A percentile compares a stretch with the other conserved stretches of the same genome.
These are phyloP conservation scores for Catamblyrhynchus diadema DNA, from an alignment of 2,797 vertebrate species.

Conservation along the genomic window DNA sequence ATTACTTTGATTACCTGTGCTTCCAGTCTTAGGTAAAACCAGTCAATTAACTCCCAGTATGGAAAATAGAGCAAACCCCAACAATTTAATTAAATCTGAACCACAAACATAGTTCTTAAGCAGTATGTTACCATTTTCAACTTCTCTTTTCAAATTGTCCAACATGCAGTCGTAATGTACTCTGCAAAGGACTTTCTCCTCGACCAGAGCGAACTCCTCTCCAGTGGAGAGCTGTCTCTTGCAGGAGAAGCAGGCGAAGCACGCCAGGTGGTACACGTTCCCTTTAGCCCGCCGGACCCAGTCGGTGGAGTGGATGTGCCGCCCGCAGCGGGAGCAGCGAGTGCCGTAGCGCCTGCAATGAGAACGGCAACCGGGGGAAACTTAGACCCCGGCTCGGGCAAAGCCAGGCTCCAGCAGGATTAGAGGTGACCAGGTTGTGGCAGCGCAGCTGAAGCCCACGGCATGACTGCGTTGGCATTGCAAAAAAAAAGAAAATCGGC, in stretches of 20 bases:
- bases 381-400: accelerated
- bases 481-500: too few species aligned
- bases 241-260: constrained; percentile 96
- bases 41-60: background rate
- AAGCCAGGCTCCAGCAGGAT: accelerated
- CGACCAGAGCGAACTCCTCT: constrained; percentile 94
- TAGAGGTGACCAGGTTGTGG: accelerated
- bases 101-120: background rate
- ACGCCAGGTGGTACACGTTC: constrained; percentile 93
- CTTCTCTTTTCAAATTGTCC: constrained; percentile 92
- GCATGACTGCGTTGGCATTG: accelerated
- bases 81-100: background rate
- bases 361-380: background rate
- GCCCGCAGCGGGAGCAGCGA: constrained; percentile 91
- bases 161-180: constrained; percentile 94
- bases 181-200: constrained; percentile 92
- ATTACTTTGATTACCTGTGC: background rate
- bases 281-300: constrained; percentile 96
- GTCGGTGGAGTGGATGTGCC: constrained; percentile 92
- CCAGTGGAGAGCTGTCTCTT: constrained; percentile 94
- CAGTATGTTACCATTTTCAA: constrained; percentile 85
- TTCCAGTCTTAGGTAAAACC: background rate
- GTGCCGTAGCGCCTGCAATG: constrained; percentile 86
- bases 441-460: accelerated
- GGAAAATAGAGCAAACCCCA: background rate